Conservation (phyloP, 1,140 invertebrate species). For the Papilio machaon region DNA sequence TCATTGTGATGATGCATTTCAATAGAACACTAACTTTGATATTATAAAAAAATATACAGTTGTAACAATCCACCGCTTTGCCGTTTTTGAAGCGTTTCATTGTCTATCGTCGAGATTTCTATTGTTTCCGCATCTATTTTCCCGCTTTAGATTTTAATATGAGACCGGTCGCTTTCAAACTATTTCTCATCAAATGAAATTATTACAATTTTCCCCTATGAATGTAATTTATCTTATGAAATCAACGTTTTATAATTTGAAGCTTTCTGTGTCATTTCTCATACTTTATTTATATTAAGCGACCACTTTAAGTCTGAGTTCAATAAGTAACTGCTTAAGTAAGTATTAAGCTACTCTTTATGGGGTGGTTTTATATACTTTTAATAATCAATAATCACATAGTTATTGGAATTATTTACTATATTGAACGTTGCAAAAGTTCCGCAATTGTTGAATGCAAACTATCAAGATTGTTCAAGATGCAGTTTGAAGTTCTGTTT, state of each 20-base stretch:
- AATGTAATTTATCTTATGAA: no score
- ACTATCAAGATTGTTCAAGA: conserved; percentile 3
- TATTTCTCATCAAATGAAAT: conserved; percentile 30
- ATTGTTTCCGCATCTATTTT: conserved; percentile 33
- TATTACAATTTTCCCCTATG: neutral
- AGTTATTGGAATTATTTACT: neutral
- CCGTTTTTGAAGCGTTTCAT: conserved; percentile 32
- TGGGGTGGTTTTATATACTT: neutral
- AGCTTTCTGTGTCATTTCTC: no score
- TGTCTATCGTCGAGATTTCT: conserved; percentile 19
- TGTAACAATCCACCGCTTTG: conserved; percentile 6
- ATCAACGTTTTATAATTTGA: no score
- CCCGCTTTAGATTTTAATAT: conserved; percentile 24
- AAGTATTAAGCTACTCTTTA: neutral
- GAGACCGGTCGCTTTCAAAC: neutral
- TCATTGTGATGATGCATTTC: neutral
- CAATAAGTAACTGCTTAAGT: neutral
- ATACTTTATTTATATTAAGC: no score
- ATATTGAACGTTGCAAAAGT: neutral
- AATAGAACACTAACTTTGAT: neutral
- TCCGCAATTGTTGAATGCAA: neutral
- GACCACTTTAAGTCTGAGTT: no score
- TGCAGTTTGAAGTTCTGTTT: neutral
- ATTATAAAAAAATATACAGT: conserved; percentile 5
- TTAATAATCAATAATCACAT: neutral